Conservation (phyloP, 2,888 invertebrate genomes). For the Epicampocera succincta region DNA sequence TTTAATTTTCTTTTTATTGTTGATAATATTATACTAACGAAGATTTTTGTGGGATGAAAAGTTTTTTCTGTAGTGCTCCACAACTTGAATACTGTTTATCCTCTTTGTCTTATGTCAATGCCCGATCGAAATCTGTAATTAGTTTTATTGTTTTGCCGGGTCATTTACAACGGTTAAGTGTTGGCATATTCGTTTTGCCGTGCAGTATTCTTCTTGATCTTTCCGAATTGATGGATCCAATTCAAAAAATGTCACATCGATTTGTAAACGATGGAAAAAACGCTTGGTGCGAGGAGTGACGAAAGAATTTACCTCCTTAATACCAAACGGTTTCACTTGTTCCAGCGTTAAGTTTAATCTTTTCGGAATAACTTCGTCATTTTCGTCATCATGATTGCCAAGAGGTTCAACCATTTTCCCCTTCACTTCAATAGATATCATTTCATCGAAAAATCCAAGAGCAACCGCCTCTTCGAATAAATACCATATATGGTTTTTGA, state of each 20-base stretch:
- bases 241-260: too few species aligned
- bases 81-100: slow-evolving; percentile 17
- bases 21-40: slow-evolving; percentile 44
- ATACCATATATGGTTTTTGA: too few species aligned
- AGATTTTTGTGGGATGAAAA: slow-evolving; percentile 34
- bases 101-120: slow-evolving; percentile 11
- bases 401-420: slow-evolving; percentile 42
- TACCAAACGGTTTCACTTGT: neutral
- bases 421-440: slow-evolving; percentile 44
- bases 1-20: slow-evolving; percentile 32
- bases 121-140: slow-evolving; percentile 48
- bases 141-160: slow-evolving; percentile 50
- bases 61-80: slow-evolving; percentile 39
- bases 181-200: slow-evolving; percentile 36
- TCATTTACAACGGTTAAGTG: slow-evolving; percentile 46
- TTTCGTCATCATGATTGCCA: slow-evolving; percentile 48
- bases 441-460: slow-evolving; percentile 45
- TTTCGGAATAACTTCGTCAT: slow-evolving; percentile 25
- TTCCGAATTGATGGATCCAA: neutral
- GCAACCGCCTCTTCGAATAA: too few species aligned
- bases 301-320: too few species aligned
- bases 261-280: too few species aligned
- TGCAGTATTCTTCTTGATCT: slow-evolving; percentile 28
- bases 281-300: too few species aligned
- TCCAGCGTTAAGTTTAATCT: slow-evolving; percentile 21